Base-by-base conservation (phyloP, 1,140 invertebrate genomes). In the Camponotus floridanus region DNA sequence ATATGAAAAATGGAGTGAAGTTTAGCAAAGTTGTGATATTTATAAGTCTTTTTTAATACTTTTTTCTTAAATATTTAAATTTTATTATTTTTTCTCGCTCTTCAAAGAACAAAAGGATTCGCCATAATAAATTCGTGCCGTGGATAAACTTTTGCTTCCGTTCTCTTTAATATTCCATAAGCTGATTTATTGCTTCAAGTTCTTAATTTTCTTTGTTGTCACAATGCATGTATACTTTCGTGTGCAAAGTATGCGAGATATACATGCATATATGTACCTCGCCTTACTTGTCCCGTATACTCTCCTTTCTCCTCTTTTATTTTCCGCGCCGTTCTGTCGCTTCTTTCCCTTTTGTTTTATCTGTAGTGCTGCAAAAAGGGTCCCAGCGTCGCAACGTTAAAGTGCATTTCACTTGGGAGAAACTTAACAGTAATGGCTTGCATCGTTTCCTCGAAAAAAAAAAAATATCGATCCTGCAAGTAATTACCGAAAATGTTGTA, bases 381-480 rank as follows among this genome's bases (percentile, higher is more conserved):
- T 83, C 70, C 36, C 55, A 39, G 48, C 57, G 67, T 68, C 67
- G 51, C 73, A 78, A 85, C 71, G 81, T 86, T 86, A 86, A 86
- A 86, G 80, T 81, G 79, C 68, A 36, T 59, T 80, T 78, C 79
- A 62, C 57, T 33, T 78, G 11, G 15, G 26, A 83, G 67, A 13
- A 79, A 79, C 79, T 79, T 62, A 61, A 83, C 57, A 26, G 68
- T 79, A 80, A 85, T 80, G 78, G 67, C 80, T 87, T 83, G 83
- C 65, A 88, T 87, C 86, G 65, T 84, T 76, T 62, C 71, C 31
- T 73, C n/a, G 36, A 59, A 79, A 51, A 31, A 59, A 68, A 61
- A 64, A 45, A 45, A 0, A 9, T 11, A 73, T 59, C 26, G 64
- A 86, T 51, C 33, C 62, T 9, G 62, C 31, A 70, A 57, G 39